phyloP scores from a whole-genome alignment of 2,797 vertebrate species.

The Fistularia tabacaria region DNA sequence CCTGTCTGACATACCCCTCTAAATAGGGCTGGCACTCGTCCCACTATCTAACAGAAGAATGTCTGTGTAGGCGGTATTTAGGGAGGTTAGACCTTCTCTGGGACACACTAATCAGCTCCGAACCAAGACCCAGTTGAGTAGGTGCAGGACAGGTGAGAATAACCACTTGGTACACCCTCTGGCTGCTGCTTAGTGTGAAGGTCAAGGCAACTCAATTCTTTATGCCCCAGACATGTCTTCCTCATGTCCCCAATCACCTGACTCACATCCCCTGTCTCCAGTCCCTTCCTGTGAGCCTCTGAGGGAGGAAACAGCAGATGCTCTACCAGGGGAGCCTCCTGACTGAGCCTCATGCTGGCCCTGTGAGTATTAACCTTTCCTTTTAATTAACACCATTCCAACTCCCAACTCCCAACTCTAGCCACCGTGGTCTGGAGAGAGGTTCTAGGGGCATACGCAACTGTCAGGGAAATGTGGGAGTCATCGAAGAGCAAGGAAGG shows the following conservation, averaged over 20 bases:
- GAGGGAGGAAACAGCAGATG: conserved; percentile 67
- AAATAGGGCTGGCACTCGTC: conserved; percentile 65
- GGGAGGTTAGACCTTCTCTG: conserved; percentile 63
- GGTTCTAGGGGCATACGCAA: conserved; percentile 59
- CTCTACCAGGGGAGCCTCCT: conserved; percentile 61
- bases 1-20: conserved; percentile 54
- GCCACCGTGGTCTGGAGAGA: conserved; percentile 66
- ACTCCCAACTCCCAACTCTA: conserved; percentile 53
- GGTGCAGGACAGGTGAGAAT: conserved; percentile 63
- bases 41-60: conserved; percentile 59
- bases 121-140: conserved; percentile 41
- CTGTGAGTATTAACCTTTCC: conserved; percentile 77
- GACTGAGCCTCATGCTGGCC: conserved; percentile 58
- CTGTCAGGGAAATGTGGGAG: conserved; percentile 57
- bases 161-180: conserved; percentile 43
- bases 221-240: conserved; percentile 49
- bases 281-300: conserved; percentile 41
- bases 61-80: conserved; percentile 55
- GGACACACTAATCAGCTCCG: conserved; percentile 73
- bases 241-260: conserved; percentile 43
- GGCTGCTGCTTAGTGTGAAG: conserved; percentile 46
- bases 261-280: conserved; percentile 37
- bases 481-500: conserved; percentile 41
- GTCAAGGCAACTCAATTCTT: conserved; percentile 60
- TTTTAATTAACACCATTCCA: conserved; percentile 77